Conservation (phyloP, 2,888 invertebrate species). For the Frankliniella intonsa region DNA sequence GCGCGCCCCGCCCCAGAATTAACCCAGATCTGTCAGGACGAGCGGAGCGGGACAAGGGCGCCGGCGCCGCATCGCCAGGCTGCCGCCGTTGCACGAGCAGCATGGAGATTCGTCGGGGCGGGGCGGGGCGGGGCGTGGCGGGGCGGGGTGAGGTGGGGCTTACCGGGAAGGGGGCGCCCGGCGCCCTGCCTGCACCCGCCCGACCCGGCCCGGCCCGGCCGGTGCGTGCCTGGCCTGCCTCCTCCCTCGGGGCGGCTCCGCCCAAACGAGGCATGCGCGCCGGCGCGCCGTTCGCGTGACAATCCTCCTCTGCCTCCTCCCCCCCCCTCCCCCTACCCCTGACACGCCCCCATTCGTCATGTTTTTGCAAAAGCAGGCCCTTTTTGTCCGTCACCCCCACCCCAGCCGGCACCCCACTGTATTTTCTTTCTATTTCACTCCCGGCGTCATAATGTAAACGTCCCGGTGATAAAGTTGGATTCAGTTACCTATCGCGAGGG, state of each 20-base stretch:
- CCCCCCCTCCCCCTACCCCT: not conserved
- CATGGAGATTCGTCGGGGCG: not conserved
- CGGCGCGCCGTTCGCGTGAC: not conserved
- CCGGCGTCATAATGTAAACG: too few species aligned
- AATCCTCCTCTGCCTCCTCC: not conserved
- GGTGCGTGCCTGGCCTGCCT: not conserved
- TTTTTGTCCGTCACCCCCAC: not conserved
- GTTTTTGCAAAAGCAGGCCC: not conserved
- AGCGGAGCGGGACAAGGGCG: not conserved
- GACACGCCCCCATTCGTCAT: not conserved
- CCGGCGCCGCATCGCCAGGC: not conserved
- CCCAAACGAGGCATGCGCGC: not conserved
- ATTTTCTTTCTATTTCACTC: not conserved
- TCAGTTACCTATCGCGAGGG: too few species aligned
- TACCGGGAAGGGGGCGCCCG: not conserved
- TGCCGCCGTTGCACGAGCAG: too few species aligned
- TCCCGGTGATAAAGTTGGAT: too few species aligned
- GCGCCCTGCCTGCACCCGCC: too few species aligned
- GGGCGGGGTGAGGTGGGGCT: not conserved
- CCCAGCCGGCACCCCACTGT: too few species aligned
- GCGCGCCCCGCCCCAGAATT: not conserved
- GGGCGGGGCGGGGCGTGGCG: not conserved
- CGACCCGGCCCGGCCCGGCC: too few species aligned
- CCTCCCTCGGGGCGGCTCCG: not conserved
- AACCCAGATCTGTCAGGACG: slow-evolving; percentile 16